A percentile compares a stretch with the other conserved stretches of the same genome.
phyloP scores from a whole-genome alignment of 2,113 vertebrate genomes.

The Daphoenositta chrysoptera region DNA sequence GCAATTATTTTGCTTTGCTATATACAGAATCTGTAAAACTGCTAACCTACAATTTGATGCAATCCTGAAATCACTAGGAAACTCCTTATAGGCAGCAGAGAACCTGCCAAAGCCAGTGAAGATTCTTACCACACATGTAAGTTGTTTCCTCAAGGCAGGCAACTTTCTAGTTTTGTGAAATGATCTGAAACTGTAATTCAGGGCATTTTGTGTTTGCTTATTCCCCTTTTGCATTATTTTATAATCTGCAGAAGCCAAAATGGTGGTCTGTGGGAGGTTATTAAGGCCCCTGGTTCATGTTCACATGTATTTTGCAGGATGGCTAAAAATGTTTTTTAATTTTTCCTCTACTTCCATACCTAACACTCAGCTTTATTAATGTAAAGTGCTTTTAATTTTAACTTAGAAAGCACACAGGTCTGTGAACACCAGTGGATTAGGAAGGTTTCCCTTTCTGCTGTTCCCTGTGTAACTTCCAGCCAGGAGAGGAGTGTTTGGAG shows the following conservation, averaged over 20 bases:
- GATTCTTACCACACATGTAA: not conserved
- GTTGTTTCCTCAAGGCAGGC: not conserved
- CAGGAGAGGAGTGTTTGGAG: not conserved
- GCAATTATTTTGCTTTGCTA: not conserved
- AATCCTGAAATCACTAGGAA: not conserved
- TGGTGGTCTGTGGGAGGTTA: not conserved
- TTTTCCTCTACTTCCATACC: not conserved
- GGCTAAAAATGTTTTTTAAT: not conserved
- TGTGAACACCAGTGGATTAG: not conserved
- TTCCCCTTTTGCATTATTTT: not conserved
- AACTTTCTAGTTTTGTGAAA: not conserved
- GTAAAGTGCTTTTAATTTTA: not conserved
- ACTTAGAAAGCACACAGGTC: not conserved
- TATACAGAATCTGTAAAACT: not conserved
- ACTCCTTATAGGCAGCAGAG: not conserved
- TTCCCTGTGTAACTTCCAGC: not conserved
- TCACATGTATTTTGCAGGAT: not conserved
- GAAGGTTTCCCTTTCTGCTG: not conserved
- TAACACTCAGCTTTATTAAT: not conserved
- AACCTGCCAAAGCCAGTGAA: not conserved
- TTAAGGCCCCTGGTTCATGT: not conserved
- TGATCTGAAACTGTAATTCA: not conserved
- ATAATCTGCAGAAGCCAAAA: not conserved
- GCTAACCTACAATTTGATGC: not conserved
- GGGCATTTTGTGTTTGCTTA: not conserved